phyloP scores from a whole-genome alignment of 2,888 invertebrate genomes.

The Morpho achilles region DNA sequence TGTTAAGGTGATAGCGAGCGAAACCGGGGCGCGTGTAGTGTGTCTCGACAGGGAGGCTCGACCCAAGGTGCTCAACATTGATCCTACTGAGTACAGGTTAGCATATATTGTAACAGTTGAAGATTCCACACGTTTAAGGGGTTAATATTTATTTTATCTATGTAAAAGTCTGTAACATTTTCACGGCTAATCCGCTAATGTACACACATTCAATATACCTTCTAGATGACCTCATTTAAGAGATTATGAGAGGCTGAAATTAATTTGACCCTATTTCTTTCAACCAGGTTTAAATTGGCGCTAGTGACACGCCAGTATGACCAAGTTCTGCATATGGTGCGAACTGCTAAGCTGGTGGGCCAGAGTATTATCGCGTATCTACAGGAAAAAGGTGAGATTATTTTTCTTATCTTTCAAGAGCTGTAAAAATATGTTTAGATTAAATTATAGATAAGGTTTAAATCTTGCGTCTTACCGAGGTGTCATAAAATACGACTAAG shows the following conservation, averaged over 20 bases:
- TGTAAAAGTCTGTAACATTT: too few relatives aligned
- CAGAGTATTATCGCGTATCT: conserved; percentile 99
- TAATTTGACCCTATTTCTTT: not conserved
- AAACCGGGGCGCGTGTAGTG: conserved; percentile 83
- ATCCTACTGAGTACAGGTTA: conserved; percentile 96
- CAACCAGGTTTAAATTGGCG: conserved; percentile 91
- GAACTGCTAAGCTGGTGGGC: conserved; percentile 96
- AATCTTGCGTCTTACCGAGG: too few relatives aligned
- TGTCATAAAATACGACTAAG: too few relatives aligned
- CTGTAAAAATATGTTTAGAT: too few relatives aligned
- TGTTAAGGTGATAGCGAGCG: conserved; percentile 92
- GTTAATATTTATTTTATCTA: too few relatives aligned
- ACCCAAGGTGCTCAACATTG: conserved; percentile 94
- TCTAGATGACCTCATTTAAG: too few relatives aligned
- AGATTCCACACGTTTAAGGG: too few relatives aligned
- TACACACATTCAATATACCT: too few relatives aligned
- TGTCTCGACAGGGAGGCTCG: conserved; percentile 96
- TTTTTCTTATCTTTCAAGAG: not conserved
- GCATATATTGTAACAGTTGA: not conserved
- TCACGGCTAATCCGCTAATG: too few relatives aligned
- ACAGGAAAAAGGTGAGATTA: conserved; percentile 92
- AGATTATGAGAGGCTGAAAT: too few relatives aligned
- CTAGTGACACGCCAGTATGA: conserved; percentile 97
- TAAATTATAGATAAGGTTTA: too few relatives aligned
- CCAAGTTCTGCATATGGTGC: conserved; percentile 95